Evolutionary conservation across 2,888 invertebrate species (phyloP).

Genomic region (Sinhomidia bicolor): DNA sequence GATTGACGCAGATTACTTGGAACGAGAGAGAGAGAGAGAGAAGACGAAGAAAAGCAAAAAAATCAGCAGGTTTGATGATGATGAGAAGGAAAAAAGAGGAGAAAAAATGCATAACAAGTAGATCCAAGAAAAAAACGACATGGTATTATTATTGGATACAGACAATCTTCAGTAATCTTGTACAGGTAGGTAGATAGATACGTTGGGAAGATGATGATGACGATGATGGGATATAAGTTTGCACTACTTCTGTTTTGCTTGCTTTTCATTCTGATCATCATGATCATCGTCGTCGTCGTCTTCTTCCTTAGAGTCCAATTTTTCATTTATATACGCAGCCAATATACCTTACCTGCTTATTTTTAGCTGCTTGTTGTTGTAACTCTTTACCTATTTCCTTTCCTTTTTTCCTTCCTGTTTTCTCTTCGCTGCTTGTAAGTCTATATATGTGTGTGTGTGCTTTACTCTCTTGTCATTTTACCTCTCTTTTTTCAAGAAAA

Average conservation of each 20-base stretch:
- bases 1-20: constrained; percentile 54
- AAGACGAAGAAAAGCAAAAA: not conserved
- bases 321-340: constrained; percentile 45
- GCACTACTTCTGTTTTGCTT: constrained; percentile 3
- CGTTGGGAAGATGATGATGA: not conserved
- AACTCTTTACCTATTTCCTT: not conserved
- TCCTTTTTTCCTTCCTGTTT: constrained; percentile 17
- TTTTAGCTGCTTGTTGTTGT: constrained; percentile 3
- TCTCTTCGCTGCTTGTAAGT: not conserved
- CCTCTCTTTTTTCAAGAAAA: constrained; percentile 43
- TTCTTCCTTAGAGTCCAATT: constrained; percentile 20
- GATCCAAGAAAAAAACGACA: constrained; percentile 5
- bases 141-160: not conserved
- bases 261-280: constrained; percentile 37
- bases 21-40: not conserved
- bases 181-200: not conserved
- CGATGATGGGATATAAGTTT: constrained; percentile 26
- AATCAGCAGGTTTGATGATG: not conserved
- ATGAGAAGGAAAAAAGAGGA: not conserved
- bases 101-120: constrained; percentile 51
- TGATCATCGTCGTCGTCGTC: constrained; percentile 2
- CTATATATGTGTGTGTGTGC: not conserved
- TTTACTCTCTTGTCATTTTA: constrained; percentile 57
- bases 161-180: constrained; percentile 41
- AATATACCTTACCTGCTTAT: constrained; percentile 12